Conservation (phyloP, 2,797 vertebrate genomes). For the Serranus cabrilla region DNA sequence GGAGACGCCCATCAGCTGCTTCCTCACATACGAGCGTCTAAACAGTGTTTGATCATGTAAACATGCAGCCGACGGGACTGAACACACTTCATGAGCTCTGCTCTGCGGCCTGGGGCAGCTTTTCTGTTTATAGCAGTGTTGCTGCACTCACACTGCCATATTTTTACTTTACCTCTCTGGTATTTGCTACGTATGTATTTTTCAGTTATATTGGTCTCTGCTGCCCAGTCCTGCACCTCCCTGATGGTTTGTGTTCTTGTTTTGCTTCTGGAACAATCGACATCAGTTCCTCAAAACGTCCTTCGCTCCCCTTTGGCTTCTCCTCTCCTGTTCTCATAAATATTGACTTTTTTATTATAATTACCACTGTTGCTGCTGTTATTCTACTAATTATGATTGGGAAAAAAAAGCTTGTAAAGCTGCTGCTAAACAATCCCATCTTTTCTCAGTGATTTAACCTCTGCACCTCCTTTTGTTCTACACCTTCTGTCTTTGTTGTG, state of each 20-base stretch:
- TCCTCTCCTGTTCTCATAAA: background rate
- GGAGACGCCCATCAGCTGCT: background rate
- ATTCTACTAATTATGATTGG: background rate
- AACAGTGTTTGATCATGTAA: background rate
- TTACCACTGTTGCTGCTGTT: background rate
- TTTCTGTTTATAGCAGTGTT: background rate
- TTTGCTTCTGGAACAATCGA: background rate
- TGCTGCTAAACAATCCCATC: background rate
- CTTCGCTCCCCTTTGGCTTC: background rate
- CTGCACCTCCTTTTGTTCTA: background rate
- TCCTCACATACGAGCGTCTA: background rate
- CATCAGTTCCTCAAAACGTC: background rate
- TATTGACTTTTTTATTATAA: slow-evolving; percentile 6
- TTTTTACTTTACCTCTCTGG: background rate
- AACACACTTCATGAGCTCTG: background rate
- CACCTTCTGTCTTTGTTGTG: background rate
- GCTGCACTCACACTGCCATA: background rate
- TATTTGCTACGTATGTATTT: background rate
- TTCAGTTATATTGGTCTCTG: background rate
- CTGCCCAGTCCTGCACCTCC: background rate
- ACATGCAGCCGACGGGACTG: no score
- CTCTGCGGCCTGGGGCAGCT: background rate
- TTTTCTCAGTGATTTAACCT: background rate
- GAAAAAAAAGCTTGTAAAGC: background rate
- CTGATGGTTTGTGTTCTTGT: background rate